Percentiles rank a stretch among this genome's conserved stretches.
Evolutionary conservation across 1,140 invertebrate species (phyloP).

Genomic region (Drosophila miranda): DNA sequence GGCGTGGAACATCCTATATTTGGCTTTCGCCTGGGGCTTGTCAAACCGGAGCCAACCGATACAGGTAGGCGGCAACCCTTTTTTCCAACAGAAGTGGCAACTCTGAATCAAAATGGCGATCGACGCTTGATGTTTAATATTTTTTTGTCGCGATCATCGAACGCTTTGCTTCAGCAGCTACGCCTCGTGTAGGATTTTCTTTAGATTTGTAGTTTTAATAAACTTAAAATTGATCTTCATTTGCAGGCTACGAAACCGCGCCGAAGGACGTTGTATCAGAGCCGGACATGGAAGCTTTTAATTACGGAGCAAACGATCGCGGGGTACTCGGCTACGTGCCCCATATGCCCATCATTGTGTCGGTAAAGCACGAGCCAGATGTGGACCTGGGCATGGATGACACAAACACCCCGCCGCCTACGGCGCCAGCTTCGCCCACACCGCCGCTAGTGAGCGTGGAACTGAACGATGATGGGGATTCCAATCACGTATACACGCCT

Average conservation of each 20-base stretch:
- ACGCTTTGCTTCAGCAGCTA: no score
- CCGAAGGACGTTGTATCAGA: conserved; percentile 44
- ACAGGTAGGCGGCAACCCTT: conserved; percentile 41
- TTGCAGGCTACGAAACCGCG: conserved; percentile 62
- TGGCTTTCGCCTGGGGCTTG: conserved; percentile 68
- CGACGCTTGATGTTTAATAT: no score
- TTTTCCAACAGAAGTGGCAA: no score
- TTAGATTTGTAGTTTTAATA: neutral
- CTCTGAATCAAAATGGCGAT: no score
- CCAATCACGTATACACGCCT: neutral
- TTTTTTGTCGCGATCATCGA: no score
- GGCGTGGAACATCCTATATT: conserved; percentile 77
- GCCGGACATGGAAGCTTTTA: conserved; percentile 34
- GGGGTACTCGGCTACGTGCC: conserved; percentile 31
- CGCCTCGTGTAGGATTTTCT: no score
- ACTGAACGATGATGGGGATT: conserved; percentile 9
- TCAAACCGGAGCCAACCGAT: conserved; percentile 70
- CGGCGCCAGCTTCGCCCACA: conserved; percentile 64
- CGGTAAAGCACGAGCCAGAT: conserved; percentile 66
- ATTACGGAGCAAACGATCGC: conserved; percentile 24
- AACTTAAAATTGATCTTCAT: neutral
- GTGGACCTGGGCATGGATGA: conserved; percentile 63
- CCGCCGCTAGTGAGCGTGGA: conserved; percentile 37
- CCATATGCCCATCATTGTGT: conserved; percentile 55
- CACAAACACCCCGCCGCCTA: conserved; percentile 62